Evolutionary conservation across 2,797 vertebrate genomes (phyloP).

Genomic region (Sparus aurata): DNA sequence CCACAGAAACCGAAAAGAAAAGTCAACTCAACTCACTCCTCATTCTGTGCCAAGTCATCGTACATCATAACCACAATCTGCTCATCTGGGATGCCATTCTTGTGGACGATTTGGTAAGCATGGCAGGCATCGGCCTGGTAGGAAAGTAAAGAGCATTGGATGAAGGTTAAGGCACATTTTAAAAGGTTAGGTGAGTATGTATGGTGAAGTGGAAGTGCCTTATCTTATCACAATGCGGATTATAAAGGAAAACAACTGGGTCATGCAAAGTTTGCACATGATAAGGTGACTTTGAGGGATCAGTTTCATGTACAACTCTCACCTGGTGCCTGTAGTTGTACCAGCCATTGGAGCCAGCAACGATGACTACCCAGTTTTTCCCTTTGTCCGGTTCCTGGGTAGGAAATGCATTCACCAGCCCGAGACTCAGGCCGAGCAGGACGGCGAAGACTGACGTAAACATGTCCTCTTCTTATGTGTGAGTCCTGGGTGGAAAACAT

Average conservation of each 20-base stretch:
- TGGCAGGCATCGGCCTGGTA: constrained; percentile 95
- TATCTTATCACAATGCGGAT: constrained; percentile 15
- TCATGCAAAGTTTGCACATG: constrained; percentile 18
- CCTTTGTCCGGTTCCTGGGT: constrained; percentile 81
- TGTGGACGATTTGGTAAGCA: constrained; percentile 96
- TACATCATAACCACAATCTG: constrained; percentile 99
- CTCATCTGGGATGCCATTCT: constrained; percentile 96
- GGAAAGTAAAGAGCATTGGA: background rate
- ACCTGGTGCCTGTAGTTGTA: constrained; percentile 99
- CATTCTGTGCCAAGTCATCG: constrained; percentile 92
- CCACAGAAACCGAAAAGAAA: background rate
- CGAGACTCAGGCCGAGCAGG: constrained; percentile 81
- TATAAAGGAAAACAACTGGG: background rate
- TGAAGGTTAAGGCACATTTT: background rate
- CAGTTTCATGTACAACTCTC: constrained; percentile 42
- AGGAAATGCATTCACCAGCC: constrained; percentile 71
- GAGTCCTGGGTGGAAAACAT: constrained; percentile 13
- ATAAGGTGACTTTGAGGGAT: background rate
- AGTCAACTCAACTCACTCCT: constrained; percentile 91
- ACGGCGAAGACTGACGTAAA: constrained; percentile 52
- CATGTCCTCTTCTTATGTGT: constrained; percentile 75
- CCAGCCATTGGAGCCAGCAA: constrained; percentile 95
- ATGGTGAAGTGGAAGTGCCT: background rate
- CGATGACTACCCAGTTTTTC: constrained; percentile 96
- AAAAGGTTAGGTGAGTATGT: background rate